A percentile compares a stretch with the other conserved stretches of the same genome.
Conservation (phyloP, 1,140 invertebrate species). For the Rhynchophorus ferrugineus region DNA sequence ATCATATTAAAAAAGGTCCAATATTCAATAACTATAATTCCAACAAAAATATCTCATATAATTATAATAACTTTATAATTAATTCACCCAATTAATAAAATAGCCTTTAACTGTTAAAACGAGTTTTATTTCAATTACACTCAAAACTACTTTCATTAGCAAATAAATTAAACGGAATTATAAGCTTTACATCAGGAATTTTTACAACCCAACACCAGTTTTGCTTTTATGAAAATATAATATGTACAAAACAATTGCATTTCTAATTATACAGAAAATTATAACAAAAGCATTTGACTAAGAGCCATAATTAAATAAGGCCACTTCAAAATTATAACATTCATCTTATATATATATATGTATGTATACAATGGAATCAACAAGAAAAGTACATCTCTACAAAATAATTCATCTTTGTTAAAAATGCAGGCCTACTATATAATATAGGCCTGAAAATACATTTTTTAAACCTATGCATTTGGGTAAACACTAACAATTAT, state of each 20-base stretch:
- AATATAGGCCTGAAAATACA: slow-evolving; percentile 23
- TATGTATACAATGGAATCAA: slow-evolving; percentile 28
- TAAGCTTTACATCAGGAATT: background rate
- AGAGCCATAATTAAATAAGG: slow-evolving; percentile 26
- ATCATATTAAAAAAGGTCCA: too few relatives aligned
- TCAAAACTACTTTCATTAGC: slow-evolving; percentile 17
- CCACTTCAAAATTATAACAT: slow-evolving; percentile 25
- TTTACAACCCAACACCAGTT: too few relatives aligned
- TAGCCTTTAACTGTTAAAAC: background rate
- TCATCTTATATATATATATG: slow-evolving; percentile 25
- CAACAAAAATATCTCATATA: too few relatives aligned
- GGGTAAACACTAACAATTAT: slow-evolving; percentile 34
- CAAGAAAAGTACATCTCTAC: slow-evolving; percentile 26
- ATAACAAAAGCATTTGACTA: too few relatives aligned
- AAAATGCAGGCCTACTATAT: slow-evolving; percentile 24
- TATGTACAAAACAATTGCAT: too few relatives aligned
- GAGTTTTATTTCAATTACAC: slow-evolving; percentile 10
- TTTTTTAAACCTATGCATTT: slow-evolving; percentile 15
- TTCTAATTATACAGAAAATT: too few relatives aligned
- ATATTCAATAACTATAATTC: too few relatives aligned
- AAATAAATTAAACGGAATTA: background rate
- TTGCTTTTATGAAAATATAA: too few relatives aligned
- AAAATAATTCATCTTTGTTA: slow-evolving; percentile 23
- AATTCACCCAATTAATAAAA: too few relatives aligned
- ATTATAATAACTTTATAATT: too few relatives aligned